Conservation (phyloP, 2,888 invertebrate genomes). For the Drosophila pullipes region DNA sequence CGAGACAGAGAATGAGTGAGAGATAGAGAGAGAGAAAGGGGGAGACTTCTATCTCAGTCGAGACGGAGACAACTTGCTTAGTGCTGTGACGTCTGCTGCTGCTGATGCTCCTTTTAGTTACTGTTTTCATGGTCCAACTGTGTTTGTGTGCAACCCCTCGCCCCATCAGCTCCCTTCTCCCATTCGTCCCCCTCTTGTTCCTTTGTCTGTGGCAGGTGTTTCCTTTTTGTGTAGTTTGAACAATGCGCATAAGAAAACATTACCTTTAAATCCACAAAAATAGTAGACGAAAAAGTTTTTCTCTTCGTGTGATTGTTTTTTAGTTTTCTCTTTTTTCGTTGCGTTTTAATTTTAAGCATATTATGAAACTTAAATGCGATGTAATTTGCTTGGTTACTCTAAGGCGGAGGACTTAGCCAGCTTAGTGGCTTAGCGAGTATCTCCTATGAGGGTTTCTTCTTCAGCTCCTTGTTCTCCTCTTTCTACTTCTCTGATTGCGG, state of each 20-base stretch:
- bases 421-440: conserved; percentile 58
- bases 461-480: background rate
- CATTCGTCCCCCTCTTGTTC: background rate
- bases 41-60: background rate
- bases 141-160: conserved; percentile 20
- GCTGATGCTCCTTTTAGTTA: conserved; percentile 60
- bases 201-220: conserved; percentile 55
- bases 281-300: conserved; percentile 29
- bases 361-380: conserved; percentile 76
- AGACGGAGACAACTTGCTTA: conserved; percentile 53
- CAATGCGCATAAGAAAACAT: conserved; percentile 56
- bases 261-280: conserved; percentile 44
- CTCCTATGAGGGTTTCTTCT: conserved; percentile 38
- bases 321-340: background rate
- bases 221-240: conserved; percentile 48
- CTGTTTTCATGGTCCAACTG: conserved; percentile 65
- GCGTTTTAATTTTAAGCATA: conserved; percentile 70
- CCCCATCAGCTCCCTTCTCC: background rate
- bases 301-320: conserved; percentile 1
- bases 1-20: background rate
- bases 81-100: conserved; percentile 46
- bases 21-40: background rate
- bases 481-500: conserved; percentile 47
- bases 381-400: conserved; percentile 68
- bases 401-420: conserved; percentile 50